Percentiles rank a stretch among this genome's conserved stretches.
Evolutionary conservation across 64 coral and sea anemone species (phyloP).

Genomic region (Cladopsammia gracilis): DNA sequence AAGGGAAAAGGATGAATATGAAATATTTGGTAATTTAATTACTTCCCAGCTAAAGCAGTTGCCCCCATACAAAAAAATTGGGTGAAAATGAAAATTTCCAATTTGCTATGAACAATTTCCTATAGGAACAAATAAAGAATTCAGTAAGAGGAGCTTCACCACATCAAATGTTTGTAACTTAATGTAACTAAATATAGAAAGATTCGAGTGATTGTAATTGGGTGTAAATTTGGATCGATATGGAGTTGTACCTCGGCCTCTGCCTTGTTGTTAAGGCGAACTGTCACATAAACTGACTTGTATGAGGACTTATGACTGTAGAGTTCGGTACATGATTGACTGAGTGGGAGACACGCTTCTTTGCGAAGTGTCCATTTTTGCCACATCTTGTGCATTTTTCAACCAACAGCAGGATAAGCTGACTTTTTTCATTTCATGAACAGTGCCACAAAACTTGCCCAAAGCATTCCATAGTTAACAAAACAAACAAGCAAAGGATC

Average conservation of each 20-base stretch:
- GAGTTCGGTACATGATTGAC: slow-evolving; percentile 63
- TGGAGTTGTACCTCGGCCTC: slow-evolving; percentile 47
- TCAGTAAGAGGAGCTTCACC: not conserved
- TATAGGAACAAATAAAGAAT: slow-evolving; percentile 59
- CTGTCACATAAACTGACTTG: slow-evolving; percentile 56
- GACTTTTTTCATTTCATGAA: slow-evolving; percentile 63
- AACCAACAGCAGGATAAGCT: slow-evolving; percentile 49
- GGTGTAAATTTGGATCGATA: slow-evolving; percentile 40
- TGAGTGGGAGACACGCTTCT: slow-evolving; percentile 43
- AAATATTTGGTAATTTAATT: slow-evolving; percentile 71
- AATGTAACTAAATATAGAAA: no score
- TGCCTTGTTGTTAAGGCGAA: slow-evolving; percentile 38
- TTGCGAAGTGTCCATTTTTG: slow-evolving; percentile 59
- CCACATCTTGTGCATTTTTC: slow-evolving; percentile 57
- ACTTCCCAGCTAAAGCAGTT: slow-evolving; percentile 60
- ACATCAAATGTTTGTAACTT: not conserved
- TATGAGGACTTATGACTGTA: slow-evolving; percentile 61
- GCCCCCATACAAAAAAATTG: slow-evolving; percentile 39
- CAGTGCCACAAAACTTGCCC: slow-evolving; percentile 28
- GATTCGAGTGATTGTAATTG: no score
- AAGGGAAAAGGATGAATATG: slow-evolving; percentile 73
- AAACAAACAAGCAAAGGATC: no score
- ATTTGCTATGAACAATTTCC: no score
- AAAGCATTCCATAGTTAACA: no score
- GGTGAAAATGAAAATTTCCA: slow-evolving; percentile 79